Base-by-base conservation (phyloP, 2,113 vertebrate genomes). In the Tragulus kanchil region DNA sequence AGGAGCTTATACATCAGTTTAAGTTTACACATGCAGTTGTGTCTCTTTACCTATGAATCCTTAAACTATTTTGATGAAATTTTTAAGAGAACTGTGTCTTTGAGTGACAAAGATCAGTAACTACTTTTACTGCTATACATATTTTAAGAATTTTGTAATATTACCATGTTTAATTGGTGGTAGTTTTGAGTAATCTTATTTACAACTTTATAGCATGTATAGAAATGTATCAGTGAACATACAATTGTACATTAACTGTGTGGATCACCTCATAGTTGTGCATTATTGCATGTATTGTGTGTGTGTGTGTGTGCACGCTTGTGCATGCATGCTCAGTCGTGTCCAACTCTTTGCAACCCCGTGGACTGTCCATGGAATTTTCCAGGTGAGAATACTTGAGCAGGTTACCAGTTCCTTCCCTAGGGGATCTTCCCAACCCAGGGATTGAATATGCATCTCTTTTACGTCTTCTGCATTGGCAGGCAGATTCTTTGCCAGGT, bases 61-160 rank as follows among this genome's bases (percentile, higher is more conserved):
- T 90, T 92, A 61, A 89, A 52, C 3, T 73, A 42, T 12, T 36
- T 36, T 36, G 36, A 36, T 36, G 36, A 36, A 25, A 45, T 73
- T 73, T 73, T 73, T 45, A 45, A 45, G 21, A 11, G 21, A 25
- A 45, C 69, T 52, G 1, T 86, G 36, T 50, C 36, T 89, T 84
- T 83, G 26, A 67, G 3, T 94, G 50, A 54, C 59, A 85, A 7
- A 90, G 19, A 3, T 81, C 31, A 86, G 11, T 87, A 59, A 59
- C 28, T 8, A 71, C 50, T 92, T 89, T 89, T 45, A 84, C 48
- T 79, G 19, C 36, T 77, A 4, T 81, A 54, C 6, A 36, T 67
- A 50, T 82, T 94, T 85, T 52, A 78, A 93, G 59, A 96, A 94
- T 96, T 92, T 84, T 92, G 23, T 85, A 25, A 79, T 90, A 45